phyloP scores from a whole-genome alignment of 2,113 vertebrate species.

The Lampris megalopsis region DNA sequence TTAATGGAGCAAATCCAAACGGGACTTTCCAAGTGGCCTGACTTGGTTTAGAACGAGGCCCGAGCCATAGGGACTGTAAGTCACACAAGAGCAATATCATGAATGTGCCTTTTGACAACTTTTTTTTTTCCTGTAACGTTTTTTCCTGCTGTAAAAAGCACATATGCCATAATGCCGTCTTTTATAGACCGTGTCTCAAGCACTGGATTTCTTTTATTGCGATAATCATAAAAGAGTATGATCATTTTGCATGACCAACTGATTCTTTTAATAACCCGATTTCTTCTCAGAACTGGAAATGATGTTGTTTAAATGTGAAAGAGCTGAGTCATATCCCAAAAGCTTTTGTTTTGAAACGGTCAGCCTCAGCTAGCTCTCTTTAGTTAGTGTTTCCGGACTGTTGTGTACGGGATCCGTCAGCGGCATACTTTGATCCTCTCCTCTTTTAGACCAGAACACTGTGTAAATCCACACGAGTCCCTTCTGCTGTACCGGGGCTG shows the following conservation, averaged over 20 bases:
- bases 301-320: constrained; percentile 64
- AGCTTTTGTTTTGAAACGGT: constrained; percentile 46
- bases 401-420: constrained; percentile 57
- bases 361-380: constrained; percentile 40
- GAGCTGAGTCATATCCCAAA: constrained; percentile 28
- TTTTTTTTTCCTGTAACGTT: constrained; percentile 29
- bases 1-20: constrained; percentile 1
- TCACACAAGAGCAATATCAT: constrained; percentile 6
- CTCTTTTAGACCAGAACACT: constrained; percentile 71
- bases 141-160: constrained; percentile 52
- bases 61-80: constrained; percentile 31
- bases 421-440: constrained; percentile 74
- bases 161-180: constrained; percentile 39
- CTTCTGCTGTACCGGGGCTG: constrained; percentile 69
- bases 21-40: not conserved
- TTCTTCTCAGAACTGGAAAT: constrained; percentile 46
- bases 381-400: constrained; percentile 37
- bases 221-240: constrained; percentile 36
- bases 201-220: constrained; percentile 54
- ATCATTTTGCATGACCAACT: constrained; percentile 21
- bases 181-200: constrained; percentile 48
- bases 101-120: constrained; percentile 26
- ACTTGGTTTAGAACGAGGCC: constrained; percentile 15
- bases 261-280: constrained; percentile 65
- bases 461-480: constrained; percentile 75